A percentile compares a stretch with the other conserved stretches of the same genome.
Conservation (phyloP, 2,888 invertebrate species). For the Oscheius sp. region DNA sequence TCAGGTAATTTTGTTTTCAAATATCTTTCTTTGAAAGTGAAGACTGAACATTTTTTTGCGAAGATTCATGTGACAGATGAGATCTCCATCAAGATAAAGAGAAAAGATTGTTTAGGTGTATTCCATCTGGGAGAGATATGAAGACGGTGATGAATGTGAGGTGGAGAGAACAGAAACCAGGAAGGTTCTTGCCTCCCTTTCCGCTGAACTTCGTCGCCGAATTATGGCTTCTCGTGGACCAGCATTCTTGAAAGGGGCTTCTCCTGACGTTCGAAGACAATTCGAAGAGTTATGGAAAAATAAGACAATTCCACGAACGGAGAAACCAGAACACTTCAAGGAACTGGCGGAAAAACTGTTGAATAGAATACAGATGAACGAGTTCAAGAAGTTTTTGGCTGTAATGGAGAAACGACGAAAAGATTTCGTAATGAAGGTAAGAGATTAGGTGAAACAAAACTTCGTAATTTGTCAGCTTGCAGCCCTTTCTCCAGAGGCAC, state of each 20-base stretch:
- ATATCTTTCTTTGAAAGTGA: background rate
- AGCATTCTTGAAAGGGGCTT: conserved; percentile 21
- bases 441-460: background rate
- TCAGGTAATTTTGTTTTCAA: background rate
- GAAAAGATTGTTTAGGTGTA: background rate
- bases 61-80: background rate
- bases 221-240: conserved; percentile 1
- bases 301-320: background rate
- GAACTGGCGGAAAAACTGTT: conserved; percentile 25
- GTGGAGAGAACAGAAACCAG: conserved; percentile 9
- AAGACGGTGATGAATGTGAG: conserved; percentile 22
- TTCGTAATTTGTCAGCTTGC: conserved; percentile 23
- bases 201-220: background rate
- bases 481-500: conserved; percentile 26
- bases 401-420: conserved; percentile 1
- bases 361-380: conserved; percentile 23
- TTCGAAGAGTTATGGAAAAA: conserved; percentile 27
- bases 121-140: conserved; percentile 20
- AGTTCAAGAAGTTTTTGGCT: conserved; percentile 16
- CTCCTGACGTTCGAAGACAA: background rate
- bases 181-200: conserved; percentile 3
- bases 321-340: conserved; percentile 26
- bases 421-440: conserved; percentile 11
- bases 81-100: background rate
- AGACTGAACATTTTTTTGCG: background rate